A percentile compares a stretch with the other conserved stretches of the same genome.
These are phyloP conservation scores for Peromyscus melanophrys DNA, from an alignment of 2,797 vertebrate species.

Conservation along the genomic window DNA sequence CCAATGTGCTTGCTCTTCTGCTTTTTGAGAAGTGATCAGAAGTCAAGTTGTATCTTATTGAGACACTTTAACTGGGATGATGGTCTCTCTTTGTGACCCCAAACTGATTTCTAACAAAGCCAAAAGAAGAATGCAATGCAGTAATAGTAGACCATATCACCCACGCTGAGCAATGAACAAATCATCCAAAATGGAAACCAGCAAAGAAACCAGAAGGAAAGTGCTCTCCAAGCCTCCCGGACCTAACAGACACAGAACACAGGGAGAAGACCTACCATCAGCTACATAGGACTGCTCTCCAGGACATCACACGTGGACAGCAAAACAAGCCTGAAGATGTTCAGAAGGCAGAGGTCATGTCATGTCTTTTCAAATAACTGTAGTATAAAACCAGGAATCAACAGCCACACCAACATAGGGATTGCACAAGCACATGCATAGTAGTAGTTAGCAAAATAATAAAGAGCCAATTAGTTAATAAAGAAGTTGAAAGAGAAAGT, in stretches of 20 bases:
- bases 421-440: background rate
- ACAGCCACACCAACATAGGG: background rate
- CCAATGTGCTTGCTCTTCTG: background rate
- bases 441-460: background rate
- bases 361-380: background rate
- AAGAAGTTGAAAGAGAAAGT: background rate
- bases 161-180: background rate
- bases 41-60: background rate
- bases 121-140: background rate
- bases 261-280: background rate
- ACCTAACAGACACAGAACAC: background rate
- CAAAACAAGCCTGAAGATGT: background rate
- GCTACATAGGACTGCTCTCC: background rate
- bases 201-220: background rate
- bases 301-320: fast-evolving
- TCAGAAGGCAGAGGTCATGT: background rate
- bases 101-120: background rate
- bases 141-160: background rate
- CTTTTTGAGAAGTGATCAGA: background rate
- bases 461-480: background rate
- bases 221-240: fast-evolving
- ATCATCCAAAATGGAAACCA: background rate
- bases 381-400: background rate
- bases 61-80: background rate
- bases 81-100: background rate